Conservation (phyloP, 2,888 invertebrate species). For the Eurytoma adleriae region DNA sequence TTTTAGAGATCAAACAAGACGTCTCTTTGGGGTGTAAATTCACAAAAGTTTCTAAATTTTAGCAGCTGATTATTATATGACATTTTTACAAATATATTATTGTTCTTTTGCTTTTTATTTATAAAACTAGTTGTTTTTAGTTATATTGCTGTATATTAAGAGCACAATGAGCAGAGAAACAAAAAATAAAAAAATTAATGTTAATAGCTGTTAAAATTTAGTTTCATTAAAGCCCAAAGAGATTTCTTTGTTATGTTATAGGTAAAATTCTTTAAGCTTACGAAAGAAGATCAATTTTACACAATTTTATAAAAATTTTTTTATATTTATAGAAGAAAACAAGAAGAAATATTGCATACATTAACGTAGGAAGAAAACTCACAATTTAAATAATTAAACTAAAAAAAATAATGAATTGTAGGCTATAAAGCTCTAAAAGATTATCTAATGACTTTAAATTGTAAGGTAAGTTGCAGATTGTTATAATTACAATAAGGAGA, state of each 20-base stretch:
- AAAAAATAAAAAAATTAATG: neutral
- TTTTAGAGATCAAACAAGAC: neutral
- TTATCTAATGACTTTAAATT: slow-evolving; percentile 8
- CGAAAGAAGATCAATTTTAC: slow-evolving; percentile 7
- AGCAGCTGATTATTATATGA: too few species aligned
- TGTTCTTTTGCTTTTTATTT: too few species aligned
- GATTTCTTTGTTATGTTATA: slow-evolving; percentile 2
- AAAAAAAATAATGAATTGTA: slow-evolving; percentile 21
- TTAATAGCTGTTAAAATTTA: neutral
- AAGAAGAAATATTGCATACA: slow-evolving; percentile 6
- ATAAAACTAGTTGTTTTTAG: too few species aligned
- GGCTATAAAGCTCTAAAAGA: slow-evolving; percentile 27
- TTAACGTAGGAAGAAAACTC: neutral
- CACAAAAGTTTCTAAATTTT: neutral
- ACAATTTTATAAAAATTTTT: neutral
- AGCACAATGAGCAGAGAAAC: too few species aligned
- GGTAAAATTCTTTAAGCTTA: slow-evolving; percentile 22
- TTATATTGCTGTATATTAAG: too few species aligned
- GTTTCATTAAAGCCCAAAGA: slow-evolving; percentile 9
- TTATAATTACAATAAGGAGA: slow-evolving; percentile 14
- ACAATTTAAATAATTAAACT: slow-evolving; percentile 7
- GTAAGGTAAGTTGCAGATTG: slow-evolving; percentile 21
- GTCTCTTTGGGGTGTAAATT: neutral
- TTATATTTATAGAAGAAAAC: slow-evolving; percentile 16
- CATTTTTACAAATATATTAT: too few species aligned